Conservation (phyloP, 1,140 invertebrate species). For the Platorchestia sp. region DNA sequence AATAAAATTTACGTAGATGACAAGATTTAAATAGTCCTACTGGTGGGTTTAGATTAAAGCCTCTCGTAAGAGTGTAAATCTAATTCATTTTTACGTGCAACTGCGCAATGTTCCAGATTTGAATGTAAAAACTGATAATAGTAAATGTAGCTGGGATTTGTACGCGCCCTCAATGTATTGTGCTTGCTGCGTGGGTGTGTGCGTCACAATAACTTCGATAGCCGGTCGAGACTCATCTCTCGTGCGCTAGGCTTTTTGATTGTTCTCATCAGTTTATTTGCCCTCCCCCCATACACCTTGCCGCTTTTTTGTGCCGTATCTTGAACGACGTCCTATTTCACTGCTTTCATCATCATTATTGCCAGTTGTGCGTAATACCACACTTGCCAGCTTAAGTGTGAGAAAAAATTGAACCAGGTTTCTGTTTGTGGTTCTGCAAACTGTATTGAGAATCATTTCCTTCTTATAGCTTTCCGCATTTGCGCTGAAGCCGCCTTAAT, state of each 20-base stretch:
- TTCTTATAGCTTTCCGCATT: not conserved
- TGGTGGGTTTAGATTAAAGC: not conserved
- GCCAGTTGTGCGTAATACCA: too few relatives aligned
- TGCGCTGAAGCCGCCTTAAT: not conserved
- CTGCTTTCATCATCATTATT: too few relatives aligned
- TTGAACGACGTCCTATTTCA: too few relatives aligned
- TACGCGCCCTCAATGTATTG: not conserved
- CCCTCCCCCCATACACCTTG: too few relatives aligned
- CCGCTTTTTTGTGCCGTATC: too few relatives aligned
- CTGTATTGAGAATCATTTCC: not conserved
- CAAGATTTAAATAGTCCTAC: not conserved
- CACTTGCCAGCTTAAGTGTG: too few relatives aligned
- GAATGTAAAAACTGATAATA: not conserved
- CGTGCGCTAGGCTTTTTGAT: too few relatives aligned
- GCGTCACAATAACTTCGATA: not conserved
- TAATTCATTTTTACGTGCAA: not conserved
- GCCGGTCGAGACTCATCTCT: too few relatives aligned
- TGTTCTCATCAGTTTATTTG: too few relatives aligned
- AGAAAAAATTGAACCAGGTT: too few relatives aligned
- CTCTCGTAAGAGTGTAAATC: not conserved
- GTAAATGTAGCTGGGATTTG: not conserved
- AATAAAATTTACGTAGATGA: not conserved
- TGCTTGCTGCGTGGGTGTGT: not conserved
- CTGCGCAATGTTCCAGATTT: not conserved
- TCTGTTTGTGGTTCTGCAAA: too few relatives aligned